Conservation (phyloP, 2,113 vertebrate species). For the Neotoma lepida region DNA sequence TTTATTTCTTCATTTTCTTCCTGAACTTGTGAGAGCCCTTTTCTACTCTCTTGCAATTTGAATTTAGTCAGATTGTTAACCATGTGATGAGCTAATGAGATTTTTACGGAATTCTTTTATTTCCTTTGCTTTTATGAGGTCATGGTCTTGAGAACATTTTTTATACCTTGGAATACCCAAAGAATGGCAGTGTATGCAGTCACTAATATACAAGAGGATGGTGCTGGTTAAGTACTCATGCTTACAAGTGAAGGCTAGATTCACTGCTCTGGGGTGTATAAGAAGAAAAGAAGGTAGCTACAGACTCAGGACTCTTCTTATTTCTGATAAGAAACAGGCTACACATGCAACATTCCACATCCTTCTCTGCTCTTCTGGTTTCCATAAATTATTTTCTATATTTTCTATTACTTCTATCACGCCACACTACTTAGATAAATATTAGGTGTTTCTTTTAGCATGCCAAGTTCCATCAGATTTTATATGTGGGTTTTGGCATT, state of each 20-base stretch:
- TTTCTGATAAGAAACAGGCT: background rate
- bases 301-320: background rate
- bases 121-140: too few species aligned
- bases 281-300: background rate
- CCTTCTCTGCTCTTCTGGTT: background rate
- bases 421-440: background rate
- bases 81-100: too few species aligned
- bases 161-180: too few species aligned
- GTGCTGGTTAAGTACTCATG: background rate
- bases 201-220: background rate
- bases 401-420: background rate
- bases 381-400: background rate
- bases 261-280: background rate
- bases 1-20: too few species aligned
- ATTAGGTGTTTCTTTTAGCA: background rate
- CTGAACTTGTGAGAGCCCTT: too few species aligned
- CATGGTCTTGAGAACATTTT: too few species aligned
- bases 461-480: background rate
- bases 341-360: background rate
- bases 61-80: too few species aligned
- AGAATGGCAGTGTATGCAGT: too few species aligned
- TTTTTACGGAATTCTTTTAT: too few species aligned
- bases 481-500: background rate
- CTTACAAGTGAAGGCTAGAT: background rate
- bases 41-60: too few species aligned